Percentiles rank a stretch among this genome's conserved stretches.
Conservation (phyloP, 2,888 invertebrate species). For the Galerucella pusilla region DNA sequence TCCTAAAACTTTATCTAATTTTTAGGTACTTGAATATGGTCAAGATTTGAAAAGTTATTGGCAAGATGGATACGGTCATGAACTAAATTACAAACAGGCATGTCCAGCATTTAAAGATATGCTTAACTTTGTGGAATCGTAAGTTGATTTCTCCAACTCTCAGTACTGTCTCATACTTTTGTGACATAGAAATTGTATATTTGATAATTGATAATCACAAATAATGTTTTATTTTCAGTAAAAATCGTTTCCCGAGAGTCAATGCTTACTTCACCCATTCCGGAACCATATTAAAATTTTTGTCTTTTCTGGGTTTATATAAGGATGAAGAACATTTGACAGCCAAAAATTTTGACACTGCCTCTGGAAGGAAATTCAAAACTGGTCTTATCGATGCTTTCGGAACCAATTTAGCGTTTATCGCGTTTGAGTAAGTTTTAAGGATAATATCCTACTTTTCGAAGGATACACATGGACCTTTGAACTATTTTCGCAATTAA, state of each 20-base stretch:
- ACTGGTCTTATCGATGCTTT: conserved; percentile 78
- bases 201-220: no score
- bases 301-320: conserved; percentile 79
- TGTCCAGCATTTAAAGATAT: conserved; percentile 79
- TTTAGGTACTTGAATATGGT: conserved; percentile 77
- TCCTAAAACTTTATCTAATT: conserved; percentile 10
- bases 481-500: no score
- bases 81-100: conserved; percentile 79
- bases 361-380: conserved; percentile 68
- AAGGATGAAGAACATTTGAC: conserved; percentile 72
- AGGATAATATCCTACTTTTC: not conserved
- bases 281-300: conserved; percentile 80
- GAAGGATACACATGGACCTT: no score
- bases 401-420: conserved; percentile 83
- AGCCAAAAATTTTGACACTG: conserved; percentile 66
- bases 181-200: no score
- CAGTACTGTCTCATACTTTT: no score
- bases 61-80: conserved; percentile 83
- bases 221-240: conserved; percentile 48
- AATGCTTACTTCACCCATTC: conserved; percentile 85
- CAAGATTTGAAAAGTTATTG: conserved; percentile 85
- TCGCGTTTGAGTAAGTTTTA: conserved; percentile 66
- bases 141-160: conserved; percentile 49
- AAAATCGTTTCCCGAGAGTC: conserved; percentile 56
- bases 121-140: conserved; percentile 75